phyloP scores from a whole-genome alignment of 23 tunicate species.

The Diplosoma virens region DNA sequence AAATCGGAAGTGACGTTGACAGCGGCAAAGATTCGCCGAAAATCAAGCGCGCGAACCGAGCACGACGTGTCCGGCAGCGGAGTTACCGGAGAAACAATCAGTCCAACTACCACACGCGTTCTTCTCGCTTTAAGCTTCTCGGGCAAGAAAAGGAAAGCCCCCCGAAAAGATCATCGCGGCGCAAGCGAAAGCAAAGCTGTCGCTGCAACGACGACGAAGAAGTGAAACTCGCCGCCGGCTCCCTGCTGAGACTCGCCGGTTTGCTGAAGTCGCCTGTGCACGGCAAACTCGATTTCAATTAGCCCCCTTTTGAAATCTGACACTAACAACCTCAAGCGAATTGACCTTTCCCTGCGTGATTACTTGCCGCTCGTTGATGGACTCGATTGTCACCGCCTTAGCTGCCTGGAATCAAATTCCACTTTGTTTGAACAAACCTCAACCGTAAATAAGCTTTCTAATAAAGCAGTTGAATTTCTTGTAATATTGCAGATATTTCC shows the following conservation, averaged over 20 bases:
- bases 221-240: conserved; percentile 81
- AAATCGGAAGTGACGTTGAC: conserved; percentile 60
- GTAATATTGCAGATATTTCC: too few species aligned
- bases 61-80: neutral
- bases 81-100: neutral
- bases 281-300: neutral
- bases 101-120: conserved; percentile 56
- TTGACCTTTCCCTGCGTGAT: too few species aligned
- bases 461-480: too few species aligned
- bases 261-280: conserved; percentile 20
- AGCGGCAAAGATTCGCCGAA: conserved; percentile 93
- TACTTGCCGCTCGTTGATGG: too few species aligned
- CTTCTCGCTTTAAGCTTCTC: conserved; percentile 51
- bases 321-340: neutral
- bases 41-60: neutral
- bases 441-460: too few species aligned
- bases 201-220: conserved; percentile 56
- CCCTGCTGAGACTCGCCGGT: conserved; percentile 76
- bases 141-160: conserved; percentile 14
- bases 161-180: neutral
- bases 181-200: conserved; percentile 39
- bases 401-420: too few species aligned
- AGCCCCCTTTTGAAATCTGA: neutral
- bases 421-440: too few species aligned
- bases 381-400: conserved; percentile 19